Base-by-base conservation (phyloP, 2,888 invertebrate genomes). In the Eumerus sabulonum region DNA sequence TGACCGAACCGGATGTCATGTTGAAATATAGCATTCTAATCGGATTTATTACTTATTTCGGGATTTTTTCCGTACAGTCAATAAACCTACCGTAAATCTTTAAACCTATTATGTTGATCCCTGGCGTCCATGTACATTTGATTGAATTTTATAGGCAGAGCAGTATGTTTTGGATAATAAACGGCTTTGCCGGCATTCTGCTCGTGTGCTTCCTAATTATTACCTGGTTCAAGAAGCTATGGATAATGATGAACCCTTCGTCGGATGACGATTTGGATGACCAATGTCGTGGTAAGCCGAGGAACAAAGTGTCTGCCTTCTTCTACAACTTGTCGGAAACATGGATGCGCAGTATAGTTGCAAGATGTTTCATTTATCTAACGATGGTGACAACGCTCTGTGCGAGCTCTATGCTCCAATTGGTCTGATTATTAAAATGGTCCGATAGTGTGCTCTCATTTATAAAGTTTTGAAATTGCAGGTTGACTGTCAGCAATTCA, bases 21-120 rank as follows among this genome's bases (percentile, higher is more conserved):
- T 95, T 96, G 85, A 96, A 96, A 86, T 96, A 95, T 86, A 97
- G 94, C 85, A 89, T 94, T 35, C 88, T 92, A 0, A 91, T 92
- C 82, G 91, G 92, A 36, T 88, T 92, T 36, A 85, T 92, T 40
- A 90, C 94, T 14, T 89, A 93, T 47, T 73, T 92, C 12, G 91
- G 92, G 66, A 90, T 92, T 40, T 90, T 92, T 62, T 84, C 91
- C 9, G 91, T 94, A 50, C 93, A 94, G 84, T 90, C 91, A 66
- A 86, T 94, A 38, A 91, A 92, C 84, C 86, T 85, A 68, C 84
- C 86, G 89, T 89, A 74, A 85, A 86, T 84, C 36, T n/a, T n/a
- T n/a, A 40, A 40, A 40, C n/a, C 40, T 27, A n/a, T 36, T 36
- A 36, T 36, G 36, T 36, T 36, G 36, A 36, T 36, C 11, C 11